Evolutionary conservation across 2,888 invertebrate genomes (phyloP).

Genomic region (Clusia tigrina): DNA sequence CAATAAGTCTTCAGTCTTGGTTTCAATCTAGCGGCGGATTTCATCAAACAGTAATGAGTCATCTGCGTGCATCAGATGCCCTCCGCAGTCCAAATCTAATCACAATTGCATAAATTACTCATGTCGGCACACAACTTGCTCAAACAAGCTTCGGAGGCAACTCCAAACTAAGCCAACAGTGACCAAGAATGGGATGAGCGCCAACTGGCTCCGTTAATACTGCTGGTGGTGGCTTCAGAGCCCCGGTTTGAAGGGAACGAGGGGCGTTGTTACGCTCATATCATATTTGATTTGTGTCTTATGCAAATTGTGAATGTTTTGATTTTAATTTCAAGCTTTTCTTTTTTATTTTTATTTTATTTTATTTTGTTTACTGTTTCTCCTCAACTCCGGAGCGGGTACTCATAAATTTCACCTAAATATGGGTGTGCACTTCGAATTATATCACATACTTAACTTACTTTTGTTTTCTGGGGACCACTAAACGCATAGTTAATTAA

Average conservation of each 20-base stretch:
- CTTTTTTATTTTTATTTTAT: background rate
- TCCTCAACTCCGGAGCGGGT: background rate
- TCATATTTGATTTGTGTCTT: background rate
- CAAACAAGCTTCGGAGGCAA: too few relatives aligned
- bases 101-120: too few relatives aligned
- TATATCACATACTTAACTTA: slow-evolving; percentile 9
- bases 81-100: too few relatives aligned
- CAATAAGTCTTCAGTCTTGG: too few relatives aligned
- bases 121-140: too few relatives aligned
- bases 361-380: background rate
- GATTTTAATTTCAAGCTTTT: background rate
- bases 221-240: too few relatives aligned
- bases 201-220: too few relatives aligned
- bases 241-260: background rate
- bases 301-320: background rate
- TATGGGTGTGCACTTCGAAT: slow-evolving; percentile 18
- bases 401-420: slow-evolving; percentile 22
- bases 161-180: too few relatives aligned
- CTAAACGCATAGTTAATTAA: background rate
- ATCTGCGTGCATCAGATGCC: too few relatives aligned
- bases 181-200: too few relatives aligned
- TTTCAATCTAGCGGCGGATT: too few relatives aligned
- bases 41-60: too few relatives aligned
- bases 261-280: background rate
- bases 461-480: slow-evolving; percentile 1